Conservation (phyloP, 2,113 vertebrate species). For the Ibidorhyncha struthersii region DNA sequence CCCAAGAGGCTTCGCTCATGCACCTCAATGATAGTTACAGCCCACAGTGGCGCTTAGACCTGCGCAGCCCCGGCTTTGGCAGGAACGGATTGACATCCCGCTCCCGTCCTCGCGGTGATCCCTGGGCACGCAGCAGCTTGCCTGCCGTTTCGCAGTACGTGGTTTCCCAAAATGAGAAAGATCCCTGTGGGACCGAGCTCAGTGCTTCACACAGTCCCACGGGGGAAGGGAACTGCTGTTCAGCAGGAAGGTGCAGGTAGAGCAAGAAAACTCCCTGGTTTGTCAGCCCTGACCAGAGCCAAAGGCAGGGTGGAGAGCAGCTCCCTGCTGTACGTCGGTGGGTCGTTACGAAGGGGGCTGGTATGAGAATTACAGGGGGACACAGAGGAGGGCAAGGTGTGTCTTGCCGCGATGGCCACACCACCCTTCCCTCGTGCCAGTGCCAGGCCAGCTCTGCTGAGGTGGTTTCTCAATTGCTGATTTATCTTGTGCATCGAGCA, state of each 20-base stretch:
- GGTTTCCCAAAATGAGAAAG: not conserved
- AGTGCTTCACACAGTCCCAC: not conserved
- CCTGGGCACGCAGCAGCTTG: not conserved
- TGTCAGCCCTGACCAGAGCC: rapidly evolving
- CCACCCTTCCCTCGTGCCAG: not conserved
- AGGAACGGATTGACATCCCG: not conserved
- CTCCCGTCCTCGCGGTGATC: not conserved
- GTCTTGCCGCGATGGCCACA: not conserved
- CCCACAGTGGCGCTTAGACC: not conserved
- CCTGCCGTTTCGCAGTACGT: not conserved
- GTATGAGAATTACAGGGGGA: not conserved
- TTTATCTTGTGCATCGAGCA: not conserved
- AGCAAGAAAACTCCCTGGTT: not conserved
- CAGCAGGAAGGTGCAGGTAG: rapidly evolving
- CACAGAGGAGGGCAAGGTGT: rapidly evolving
- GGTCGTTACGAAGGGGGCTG: not conserved
- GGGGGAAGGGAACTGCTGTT: rapidly evolving
- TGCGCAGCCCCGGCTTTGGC: not conserved
- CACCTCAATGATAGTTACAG: not conserved
- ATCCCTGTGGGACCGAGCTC: not conserved
- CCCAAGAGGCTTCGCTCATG: rapidly evolving
- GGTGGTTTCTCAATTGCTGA: not conserved
- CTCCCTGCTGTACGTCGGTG: rapidly evolving
- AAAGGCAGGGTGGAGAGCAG: not conserved
- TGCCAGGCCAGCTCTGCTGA: not conserved